Base-by-base conservation (phyloP, 2,113 vertebrate species). In the Cyprinodon variegatus region DNA sequence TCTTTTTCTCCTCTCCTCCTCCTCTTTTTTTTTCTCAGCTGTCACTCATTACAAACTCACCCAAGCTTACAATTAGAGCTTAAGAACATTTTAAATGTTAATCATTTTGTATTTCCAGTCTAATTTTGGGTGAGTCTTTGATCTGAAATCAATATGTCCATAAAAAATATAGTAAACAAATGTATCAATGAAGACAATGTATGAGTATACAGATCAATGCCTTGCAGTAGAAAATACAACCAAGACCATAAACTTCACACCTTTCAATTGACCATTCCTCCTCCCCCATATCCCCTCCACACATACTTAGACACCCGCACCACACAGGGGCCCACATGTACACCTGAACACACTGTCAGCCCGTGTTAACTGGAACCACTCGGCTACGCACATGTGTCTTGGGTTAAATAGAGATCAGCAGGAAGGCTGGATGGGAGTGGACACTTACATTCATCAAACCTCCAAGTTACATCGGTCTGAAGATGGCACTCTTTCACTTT, bases 401-500 rank as follows among this genome's bases (percentile, higher is more conserved):
- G 74, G 70, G 76, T 63, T 74, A 65, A 53, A 77, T 45, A 64
- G 40, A 76, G 77, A 61, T 10, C 38, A 63, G 68, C 17, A 11
- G 59, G 17, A 29, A 62, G 46, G 50, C 15, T 29, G 37, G 22
- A 0, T 14, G 6, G 15, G 48, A 62, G 40, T 37, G 39, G 3
- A 3, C 20, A 38, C 17, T 40, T 20, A 2, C 70, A 57, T 40
- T 64, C 59, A 61, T 65, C 64, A 38, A 37, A 40, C 46, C 5
- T 38, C 8, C 53, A 53, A 64, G 70, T 60, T 67, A 72, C 71
- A 66, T 62, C 12, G 0, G 77, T 86, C 96, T 95, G 94, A 96
- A 96, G 95, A 95, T 94, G 94, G 95, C 92, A 93, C 95, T 95
- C 88, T 96, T 93, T 94, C 91, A 89, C 90, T 90, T 65, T 40